Percentiles rank a stretch among this genome's conserved stretches.
phyloP scores from a whole-genome alignment of 2,113 vertebrate species.

The Charina bottae region DNA sequence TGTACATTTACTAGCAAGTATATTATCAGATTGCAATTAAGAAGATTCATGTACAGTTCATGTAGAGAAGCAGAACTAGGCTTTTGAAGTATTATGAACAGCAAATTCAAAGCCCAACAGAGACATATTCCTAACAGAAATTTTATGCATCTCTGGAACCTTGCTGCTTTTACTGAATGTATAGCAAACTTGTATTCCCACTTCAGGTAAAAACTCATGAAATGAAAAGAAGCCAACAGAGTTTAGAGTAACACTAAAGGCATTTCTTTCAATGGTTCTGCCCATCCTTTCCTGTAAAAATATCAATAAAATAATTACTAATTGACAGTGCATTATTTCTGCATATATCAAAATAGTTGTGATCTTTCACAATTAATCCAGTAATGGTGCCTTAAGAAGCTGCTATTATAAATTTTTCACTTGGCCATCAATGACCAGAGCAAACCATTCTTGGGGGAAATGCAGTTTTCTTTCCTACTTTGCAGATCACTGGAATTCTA shows the following conservation, averaged over 20 bases:
- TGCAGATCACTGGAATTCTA: background rate
- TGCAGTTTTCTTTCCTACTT: background rate
- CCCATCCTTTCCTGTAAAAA: too few relatives aligned
- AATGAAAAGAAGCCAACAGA: background rate
- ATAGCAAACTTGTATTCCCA: background rate
- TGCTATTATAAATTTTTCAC: background rate
- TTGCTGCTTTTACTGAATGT: background rate
- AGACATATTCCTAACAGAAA: background rate
- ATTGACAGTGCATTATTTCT: slow-evolving; percentile 16
- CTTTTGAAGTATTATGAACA: background rate
- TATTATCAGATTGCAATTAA: slow-evolving; percentile 12
- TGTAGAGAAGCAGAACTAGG: background rate
- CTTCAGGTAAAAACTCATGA: background rate
- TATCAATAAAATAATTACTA: background rate
- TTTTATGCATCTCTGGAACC: background rate
- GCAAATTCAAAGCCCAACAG: background rate
- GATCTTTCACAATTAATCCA: background rate
- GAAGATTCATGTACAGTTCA: background rate
- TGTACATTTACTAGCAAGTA: background rate
- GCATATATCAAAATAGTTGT: background rate
- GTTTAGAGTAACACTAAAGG: background rate
- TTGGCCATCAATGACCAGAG: background rate
- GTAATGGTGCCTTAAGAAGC: background rate
- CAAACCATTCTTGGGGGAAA: background rate
- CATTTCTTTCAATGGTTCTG: background rate